Evolutionary conservation across 2,797 vertebrate species (phyloP).

Genomic region (Gymnodraco acuticeps): DNA sequence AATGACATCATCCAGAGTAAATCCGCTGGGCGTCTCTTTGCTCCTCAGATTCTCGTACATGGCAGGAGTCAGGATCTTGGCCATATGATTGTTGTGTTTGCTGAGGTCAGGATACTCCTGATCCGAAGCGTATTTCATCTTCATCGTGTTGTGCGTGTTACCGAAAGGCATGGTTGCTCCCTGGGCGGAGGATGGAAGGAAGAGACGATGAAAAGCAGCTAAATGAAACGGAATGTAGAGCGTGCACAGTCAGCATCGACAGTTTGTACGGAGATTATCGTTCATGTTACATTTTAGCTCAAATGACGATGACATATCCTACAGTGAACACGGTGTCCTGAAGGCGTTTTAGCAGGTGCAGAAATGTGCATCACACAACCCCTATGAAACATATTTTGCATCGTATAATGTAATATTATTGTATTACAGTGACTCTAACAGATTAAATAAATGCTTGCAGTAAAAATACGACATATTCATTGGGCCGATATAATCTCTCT

Average conservation of each 20-base stretch:
- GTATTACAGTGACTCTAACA: background rate
- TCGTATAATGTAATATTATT: fast-evolving
- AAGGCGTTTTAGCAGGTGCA: background rate
- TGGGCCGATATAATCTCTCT: background rate
- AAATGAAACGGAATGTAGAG: background rate
- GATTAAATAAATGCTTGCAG: background rate
- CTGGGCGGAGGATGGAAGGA: constrained; percentile 69
- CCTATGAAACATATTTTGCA: background rate
- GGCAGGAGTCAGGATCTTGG: constrained; percentile 90
- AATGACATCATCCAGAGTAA: constrained; percentile 94
- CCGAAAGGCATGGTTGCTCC: constrained; percentile 93
- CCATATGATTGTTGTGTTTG: constrained; percentile 96
- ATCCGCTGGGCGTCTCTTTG: constrained; percentile 92
- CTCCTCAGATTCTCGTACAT: constrained; percentile 89
- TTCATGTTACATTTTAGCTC: background rate
- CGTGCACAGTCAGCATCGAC: background rate
- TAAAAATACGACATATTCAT: background rate
- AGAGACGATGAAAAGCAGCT: constrained; percentile 25
- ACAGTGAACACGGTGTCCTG: background rate
- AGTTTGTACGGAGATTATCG: background rate
- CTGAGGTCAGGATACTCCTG: constrained; percentile 94
- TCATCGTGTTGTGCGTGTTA: constrained; percentile 93
- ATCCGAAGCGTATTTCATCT: constrained; percentile 85
- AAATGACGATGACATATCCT: background rate
- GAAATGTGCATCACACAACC: background rate